Percentiles rank a stretch among this genome's conserved stretches.
Evolutionary conservation across 1,140 invertebrate species (phyloP).

Genomic region (Drosophila tropicalis): DNA sequence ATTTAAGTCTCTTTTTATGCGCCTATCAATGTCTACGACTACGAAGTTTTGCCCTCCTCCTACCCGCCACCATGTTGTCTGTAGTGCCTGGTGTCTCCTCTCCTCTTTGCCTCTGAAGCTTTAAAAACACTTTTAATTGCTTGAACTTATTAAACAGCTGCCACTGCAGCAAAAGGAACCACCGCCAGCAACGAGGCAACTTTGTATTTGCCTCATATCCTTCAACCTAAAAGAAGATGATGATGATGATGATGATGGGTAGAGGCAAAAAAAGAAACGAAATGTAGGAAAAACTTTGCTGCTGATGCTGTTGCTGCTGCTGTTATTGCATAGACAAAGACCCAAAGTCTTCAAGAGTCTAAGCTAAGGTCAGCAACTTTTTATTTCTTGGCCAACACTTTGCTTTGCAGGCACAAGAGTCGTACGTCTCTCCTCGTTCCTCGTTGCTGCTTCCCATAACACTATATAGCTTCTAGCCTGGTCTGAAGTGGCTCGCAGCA

Average conservation of each 20-base stretch:
- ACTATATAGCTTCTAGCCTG: constrained; percentile 18
- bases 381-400: constrained; percentile 81
- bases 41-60: constrained; percentile 30
- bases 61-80: neutral
- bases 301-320: constrained; percentile 39
- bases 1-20: constrained; percentile 59
- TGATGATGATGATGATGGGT: constrained; percentile 1
- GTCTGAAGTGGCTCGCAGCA: constrained; percentile 71
- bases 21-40: constrained; percentile 69
- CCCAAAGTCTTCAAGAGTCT: constrained; percentile 41
- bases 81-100: too few relatives aligned
- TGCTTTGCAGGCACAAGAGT: constrained; percentile 25
- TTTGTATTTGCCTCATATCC: constrained; percentile 69
- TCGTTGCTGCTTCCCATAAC: neutral
- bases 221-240: constrained; percentile 26
- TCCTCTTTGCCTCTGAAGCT: constrained; percentile 48
- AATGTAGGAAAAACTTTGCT: constrained; percentile 54
- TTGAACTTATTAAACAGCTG: constrained; percentile 79
- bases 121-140: constrained; percentile 74
- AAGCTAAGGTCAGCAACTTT: constrained; percentile 76
- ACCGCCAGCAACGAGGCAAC: constrained; percentile 25
- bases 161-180: constrained; percentile 45
- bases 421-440: neutral
- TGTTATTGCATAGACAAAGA: constrained; percentile 74
- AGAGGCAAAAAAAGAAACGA: constrained; percentile 1